These are phyloP conservation scores for Drosophila seclusa DNA, from an alignment of 2,888 invertebrate species.

Conservation along the genomic window DNA sequence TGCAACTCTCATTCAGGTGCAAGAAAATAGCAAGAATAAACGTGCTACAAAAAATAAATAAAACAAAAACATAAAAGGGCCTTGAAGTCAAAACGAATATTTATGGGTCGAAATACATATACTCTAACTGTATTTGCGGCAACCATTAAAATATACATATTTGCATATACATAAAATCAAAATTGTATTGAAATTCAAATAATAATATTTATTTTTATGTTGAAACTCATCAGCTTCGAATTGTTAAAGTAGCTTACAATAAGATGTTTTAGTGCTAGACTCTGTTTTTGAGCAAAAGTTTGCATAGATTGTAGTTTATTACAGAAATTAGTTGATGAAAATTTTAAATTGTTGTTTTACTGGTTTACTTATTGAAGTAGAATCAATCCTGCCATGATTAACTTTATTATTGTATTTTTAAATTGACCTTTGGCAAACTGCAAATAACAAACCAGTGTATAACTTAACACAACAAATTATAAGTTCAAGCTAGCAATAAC, in stretches of 20 bases:
- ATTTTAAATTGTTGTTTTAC: neutral
- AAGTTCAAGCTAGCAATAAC: neutral
- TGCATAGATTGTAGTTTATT: neutral
- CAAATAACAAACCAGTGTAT: neutral
- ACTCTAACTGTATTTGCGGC: slow-evolving; percentile 6
- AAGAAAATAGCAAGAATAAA: slow-evolving; percentile 21
- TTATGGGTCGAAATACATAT: neutral
- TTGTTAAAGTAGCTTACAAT: neutral
- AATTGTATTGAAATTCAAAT: neutral
- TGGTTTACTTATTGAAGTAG: neutral
- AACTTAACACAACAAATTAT: neutral
- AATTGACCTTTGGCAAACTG: neutral
- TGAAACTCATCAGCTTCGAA: neutral
- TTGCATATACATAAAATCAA: no score
- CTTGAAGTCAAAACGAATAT: neutral
- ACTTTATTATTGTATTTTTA: neutral
- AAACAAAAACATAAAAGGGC: slow-evolving; percentile 1
- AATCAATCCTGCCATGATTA: neutral
- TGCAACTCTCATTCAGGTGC: slow-evolving; percentile 32
- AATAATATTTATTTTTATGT: neutral
- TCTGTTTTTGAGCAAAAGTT: neutral
- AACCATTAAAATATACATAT: neutral
- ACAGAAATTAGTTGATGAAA: neutral
- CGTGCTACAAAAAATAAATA: slow-evolving; percentile 19
- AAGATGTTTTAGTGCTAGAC: neutral